These are phyloP conservation scores for Hyles lineata DNA, from an alignment of 2,888 invertebrate species.

Conservation along the genomic window DNA sequence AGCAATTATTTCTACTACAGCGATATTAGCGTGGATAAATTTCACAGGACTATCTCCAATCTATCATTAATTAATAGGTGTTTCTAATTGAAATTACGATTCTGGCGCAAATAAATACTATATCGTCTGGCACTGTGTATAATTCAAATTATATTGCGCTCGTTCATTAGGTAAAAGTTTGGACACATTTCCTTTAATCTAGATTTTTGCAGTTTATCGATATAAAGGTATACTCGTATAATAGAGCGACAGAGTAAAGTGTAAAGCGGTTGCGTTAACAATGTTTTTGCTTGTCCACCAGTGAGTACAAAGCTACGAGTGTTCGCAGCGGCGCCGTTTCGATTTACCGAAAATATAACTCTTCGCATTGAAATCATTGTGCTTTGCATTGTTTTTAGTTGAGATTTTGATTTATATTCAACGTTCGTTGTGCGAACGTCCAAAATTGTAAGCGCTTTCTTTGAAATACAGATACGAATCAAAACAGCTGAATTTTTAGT, in stretches of 20 bases:
- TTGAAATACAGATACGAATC: constrained; percentile 46
- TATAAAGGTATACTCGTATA: background rate
- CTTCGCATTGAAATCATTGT: constrained; percentile 49
- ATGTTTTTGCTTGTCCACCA: constrained; percentile 43
- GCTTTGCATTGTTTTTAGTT: constrained; percentile 46
- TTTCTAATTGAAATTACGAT: constrained; percentile 19
- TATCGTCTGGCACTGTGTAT: background rate
- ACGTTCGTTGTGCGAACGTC: constrained; percentile 40
- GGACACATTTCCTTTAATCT: no score
- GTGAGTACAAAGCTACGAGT: constrained; percentile 39
- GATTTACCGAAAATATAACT: constrained; percentile 41
- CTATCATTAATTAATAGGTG: constrained; percentile 7
- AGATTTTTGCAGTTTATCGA: no score
- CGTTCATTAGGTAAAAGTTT: background rate
- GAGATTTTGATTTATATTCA: constrained; percentile 48
- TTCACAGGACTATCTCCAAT: constrained; percentile 12
- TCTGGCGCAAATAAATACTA: background rate
- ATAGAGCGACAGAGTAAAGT: background rate
- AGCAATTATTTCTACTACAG: constrained; percentile 34
- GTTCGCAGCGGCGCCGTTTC: constrained; percentile 43
- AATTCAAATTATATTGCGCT: background rate
- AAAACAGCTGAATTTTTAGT: constrained; percentile 45
- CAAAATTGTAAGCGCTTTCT: constrained; percentile 46
- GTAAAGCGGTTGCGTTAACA: constrained; percentile 28
- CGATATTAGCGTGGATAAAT: constrained; percentile 27